Base-by-base conservation (phyloP, 2,113 vertebrate species). In the Vimba vimba region DNA sequence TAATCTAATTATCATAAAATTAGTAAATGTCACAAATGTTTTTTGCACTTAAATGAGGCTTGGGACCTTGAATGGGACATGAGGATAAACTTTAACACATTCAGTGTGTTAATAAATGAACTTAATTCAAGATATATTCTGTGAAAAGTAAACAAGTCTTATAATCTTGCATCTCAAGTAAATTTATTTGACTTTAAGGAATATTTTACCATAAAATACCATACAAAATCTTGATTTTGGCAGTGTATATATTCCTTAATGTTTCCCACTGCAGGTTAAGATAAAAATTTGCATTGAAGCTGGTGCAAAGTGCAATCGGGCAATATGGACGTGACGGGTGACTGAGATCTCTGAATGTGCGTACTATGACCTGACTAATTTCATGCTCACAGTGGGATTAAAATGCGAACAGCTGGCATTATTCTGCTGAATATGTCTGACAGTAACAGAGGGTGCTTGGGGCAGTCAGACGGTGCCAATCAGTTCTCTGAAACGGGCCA, bases 381-480 rank as follows among this genome's bases (percentile, higher is more conserved):
- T 82, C 64, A 71, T 36, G 64, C 21, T 71, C 27, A n/a, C 45
- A 52, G 47, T 52, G 11, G 27, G 25, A 82, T 64, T n/a, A n/a
- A 52, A 71, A 59, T 43, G 33, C 23, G 19, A 50, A 64, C n/a
- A 64, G 33, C 52, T 64, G 79, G 19, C 66, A 69, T 23, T 71
- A 66, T 55, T 33, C 45, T 27, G 64, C n/a, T 23, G 19, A 52
- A 45, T 36, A 33, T 82, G 45, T 52, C 80, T 82, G 64, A 27
- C 25, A 30, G 33, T 47, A 73, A 60, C 68, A 59, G 66, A 82
- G 62, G 27, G 8, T 47, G 59, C 59, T 77, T 30, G n/a, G 47
- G 74, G 74, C 77, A 39, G 47, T 79, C 77, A 39, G 77, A 68
- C 6, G 23, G 79, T 81, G 45, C 64, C 57, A 81, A 50, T 86